Percentiles rank a stretch among this genome's conserved stretches.
Evolutionary conservation across 1,140 invertebrate species (phyloP).

Genomic region (Drosophila funebris): DNA sequence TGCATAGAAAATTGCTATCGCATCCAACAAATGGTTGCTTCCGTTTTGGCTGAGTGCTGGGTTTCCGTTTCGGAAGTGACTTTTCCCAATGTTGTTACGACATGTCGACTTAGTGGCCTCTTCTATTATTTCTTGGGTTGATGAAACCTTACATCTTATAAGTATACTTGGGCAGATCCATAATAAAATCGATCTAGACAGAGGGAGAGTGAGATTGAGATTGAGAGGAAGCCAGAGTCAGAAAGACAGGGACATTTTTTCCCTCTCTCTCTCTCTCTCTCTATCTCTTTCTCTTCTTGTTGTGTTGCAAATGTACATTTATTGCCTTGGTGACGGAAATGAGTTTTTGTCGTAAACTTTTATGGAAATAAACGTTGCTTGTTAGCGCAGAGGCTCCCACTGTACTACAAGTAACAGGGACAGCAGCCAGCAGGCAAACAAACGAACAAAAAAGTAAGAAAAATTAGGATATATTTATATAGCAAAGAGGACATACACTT

Average conservation of each 20-base stretch:
- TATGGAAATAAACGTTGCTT: slow-evolving; percentile 80
- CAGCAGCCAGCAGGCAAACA: slow-evolving; percentile 12
- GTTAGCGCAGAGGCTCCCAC: slow-evolving; percentile 53
- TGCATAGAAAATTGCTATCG: slow-evolving; percentile 48
- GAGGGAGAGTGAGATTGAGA: neutral
- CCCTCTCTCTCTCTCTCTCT: neutral
- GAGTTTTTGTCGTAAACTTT: slow-evolving; percentile 82
- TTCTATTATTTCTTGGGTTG: neutral
- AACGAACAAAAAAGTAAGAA: neutral
- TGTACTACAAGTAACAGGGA: slow-evolving; percentile 13
- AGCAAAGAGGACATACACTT: neutral
- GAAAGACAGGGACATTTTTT: neutral
- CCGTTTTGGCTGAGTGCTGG: slow-evolving; percentile 58
- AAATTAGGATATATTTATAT: neutral
- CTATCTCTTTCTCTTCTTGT: neutral
- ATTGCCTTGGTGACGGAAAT: slow-evolving; percentile 77
- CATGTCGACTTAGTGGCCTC: slow-evolving; percentile 29
- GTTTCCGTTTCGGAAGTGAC: slow-evolving; percentile 59
- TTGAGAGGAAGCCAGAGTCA: too few relatives aligned
- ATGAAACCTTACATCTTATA: neutral
- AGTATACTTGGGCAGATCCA: slow-evolving; percentile 32
- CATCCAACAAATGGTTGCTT: slow-evolving; percentile 62
- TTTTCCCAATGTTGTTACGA: slow-evolving; percentile 33
- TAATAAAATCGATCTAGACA: slow-evolving; percentile 25
- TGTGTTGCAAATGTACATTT: slow-evolving; percentile 56